Base-by-base conservation (phyloP, 2,797 vertebrate species). In the Anguilla anguilla region DNA sequence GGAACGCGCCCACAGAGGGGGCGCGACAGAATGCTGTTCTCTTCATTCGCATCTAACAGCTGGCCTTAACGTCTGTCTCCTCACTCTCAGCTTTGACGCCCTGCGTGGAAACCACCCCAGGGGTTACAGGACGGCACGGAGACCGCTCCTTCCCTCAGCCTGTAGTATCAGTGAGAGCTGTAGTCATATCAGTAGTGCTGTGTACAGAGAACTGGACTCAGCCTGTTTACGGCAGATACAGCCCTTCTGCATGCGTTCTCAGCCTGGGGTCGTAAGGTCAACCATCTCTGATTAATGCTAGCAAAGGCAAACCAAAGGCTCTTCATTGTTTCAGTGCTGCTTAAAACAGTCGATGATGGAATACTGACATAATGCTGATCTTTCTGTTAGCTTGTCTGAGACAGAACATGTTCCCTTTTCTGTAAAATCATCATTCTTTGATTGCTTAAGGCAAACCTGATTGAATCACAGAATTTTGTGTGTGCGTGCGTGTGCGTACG, bases 261-360 rank as follows among this genome's bases (percentile, higher is more conserved):
- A n/a, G 43, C 25, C 19, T 43, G 46, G 11, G 19, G 19, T 46
- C 22, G 19, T 49, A 49, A 82, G 28, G 43, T 51, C 43, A n/a
- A 13, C 43, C 17, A 5, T 81, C 31, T 31, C 79, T 51, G 39
- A 46, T 81, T 43, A 81, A 25, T 25, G 46, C 46, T 82, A n/a
- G 79, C 43, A 82, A 82, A 49, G 22, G 43, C n/a, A 82, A 82
- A 82, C 79, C 79, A 82, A 82, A 82, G 79, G 43, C 46, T 82
- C 43, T n/a, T 49, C 46, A 51, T 25, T 46, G 19, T 82, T 82
- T 82, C 43, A 82, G 9, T 77, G 15, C 72, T 77, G 31, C 72
- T 77, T 22, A 3, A 77, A 28, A 22, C 35, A 4, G 67, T 72
- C 6, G 28, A 43, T 19, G 35, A 25, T 49, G 46, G 46, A 82